phyloP scores from a whole-genome alignment of 2,113 vertebrate species.

The Chiloscyllium plagiosum region DNA sequence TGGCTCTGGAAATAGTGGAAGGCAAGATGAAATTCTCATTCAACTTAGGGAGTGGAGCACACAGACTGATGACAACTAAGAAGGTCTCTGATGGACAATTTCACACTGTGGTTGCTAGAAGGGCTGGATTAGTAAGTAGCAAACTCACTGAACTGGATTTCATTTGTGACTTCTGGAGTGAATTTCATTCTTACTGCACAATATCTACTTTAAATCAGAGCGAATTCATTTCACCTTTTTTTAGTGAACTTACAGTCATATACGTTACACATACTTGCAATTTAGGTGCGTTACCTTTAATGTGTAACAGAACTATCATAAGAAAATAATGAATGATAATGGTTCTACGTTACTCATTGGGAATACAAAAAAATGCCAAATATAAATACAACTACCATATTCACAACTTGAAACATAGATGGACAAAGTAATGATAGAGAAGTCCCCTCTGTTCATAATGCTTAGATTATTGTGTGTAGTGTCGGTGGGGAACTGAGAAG shows the following conservation, averaged over 20 bases:
- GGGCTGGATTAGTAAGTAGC: slow-evolving; percentile 85
- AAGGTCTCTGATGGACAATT: slow-evolving; percentile 89
- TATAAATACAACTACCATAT: neutral
- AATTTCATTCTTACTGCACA: neutral
- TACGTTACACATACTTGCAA: neutral
- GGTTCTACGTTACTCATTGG: neutral
- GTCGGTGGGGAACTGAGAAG: no score
- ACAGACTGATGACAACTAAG: slow-evolving; percentile 81
- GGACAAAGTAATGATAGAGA: neutral
- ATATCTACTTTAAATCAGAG: neutral
- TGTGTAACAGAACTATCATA: neutral
- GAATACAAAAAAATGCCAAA: neutral
- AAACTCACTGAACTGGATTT: neutral
- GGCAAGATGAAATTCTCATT: slow-evolving; percentile 85
- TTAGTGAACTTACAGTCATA: neutral
- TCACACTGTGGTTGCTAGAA: slow-evolving; percentile 87
- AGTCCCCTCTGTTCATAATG: neutral
- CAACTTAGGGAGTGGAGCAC: slow-evolving; percentile 82
- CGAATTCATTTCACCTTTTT: neutral
- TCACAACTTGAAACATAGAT: neutral
- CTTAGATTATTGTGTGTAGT: neutral
- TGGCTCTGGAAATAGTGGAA: slow-evolving; percentile 82
- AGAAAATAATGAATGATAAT: neutral
- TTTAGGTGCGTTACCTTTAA: neutral
- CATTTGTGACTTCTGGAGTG: neutral